phyloP scores from a whole-genome alignment of 1,140 invertebrate genomes.

The Drosophila neocordata region DNA sequence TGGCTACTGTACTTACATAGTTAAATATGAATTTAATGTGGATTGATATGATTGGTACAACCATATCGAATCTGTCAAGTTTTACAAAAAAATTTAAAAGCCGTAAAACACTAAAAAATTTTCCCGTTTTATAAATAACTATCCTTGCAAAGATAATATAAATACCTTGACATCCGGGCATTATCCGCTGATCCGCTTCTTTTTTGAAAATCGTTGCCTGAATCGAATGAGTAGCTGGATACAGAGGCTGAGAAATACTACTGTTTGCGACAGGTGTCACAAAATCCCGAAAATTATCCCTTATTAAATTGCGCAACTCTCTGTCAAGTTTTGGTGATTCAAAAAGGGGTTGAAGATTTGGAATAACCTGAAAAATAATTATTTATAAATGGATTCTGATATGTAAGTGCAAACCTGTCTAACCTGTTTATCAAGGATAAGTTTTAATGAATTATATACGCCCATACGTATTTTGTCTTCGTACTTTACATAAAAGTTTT shows the following conservation, averaged over 20 bases:
- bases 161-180: slow-evolving; percentile 38
- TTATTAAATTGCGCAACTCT: slow-evolving; percentile 92
- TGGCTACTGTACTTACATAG: too few relatives aligned
- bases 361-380: slow-evolving; percentile 84
- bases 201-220: slow-evolving; percentile 61
- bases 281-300: slow-evolving; percentile 96
- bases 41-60: too few relatives aligned
- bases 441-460: slow-evolving; percentile 94
- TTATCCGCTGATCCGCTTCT: slow-evolving; percentile 61
- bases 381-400: neutral
- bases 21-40: too few relatives aligned
- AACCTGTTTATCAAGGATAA: slow-evolving; percentile 97
- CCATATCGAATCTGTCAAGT: too few relatives aligned
- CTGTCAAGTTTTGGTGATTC: slow-evolving; percentile 96
- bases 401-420: neutral
- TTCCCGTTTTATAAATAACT: neutral
- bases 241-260: slow-evolving; percentile 44
- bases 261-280: slow-evolving; percentile 85
- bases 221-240: slow-evolving; percentile 42
- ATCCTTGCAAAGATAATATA: neutral
- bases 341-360: slow-evolving; percentile 94
- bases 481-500: slow-evolving; percentile 94
- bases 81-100: too few relatives aligned
- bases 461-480: slow-evolving; percentile 93
- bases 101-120: too few relatives aligned